phyloP scores from a whole-genome alignment of 2,797 vertebrate species.

The Helarctos malayanus region DNA sequence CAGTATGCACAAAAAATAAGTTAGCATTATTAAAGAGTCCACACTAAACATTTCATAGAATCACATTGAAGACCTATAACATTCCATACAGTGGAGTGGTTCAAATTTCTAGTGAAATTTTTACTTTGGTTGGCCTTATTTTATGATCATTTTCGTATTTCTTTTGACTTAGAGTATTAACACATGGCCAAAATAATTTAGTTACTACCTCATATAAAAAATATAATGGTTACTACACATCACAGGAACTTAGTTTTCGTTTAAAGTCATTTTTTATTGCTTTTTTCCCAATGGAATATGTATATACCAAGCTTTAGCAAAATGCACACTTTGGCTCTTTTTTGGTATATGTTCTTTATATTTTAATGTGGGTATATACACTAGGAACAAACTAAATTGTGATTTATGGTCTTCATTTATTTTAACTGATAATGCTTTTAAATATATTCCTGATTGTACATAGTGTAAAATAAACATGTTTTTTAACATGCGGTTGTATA shows the following conservation, averaged over 20 bases:
- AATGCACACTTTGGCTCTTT: slow-evolving; percentile 88
- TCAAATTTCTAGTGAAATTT: slow-evolving; percentile 84
- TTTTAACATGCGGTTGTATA: slow-evolving; percentile 90
- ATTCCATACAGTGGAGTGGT: slow-evolving; percentile 87
- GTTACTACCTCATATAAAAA: slow-evolving; percentile 93
- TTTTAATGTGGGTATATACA: slow-evolving; percentile 90
- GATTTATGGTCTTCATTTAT: slow-evolving; percentile 90
- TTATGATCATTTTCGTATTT: slow-evolving; percentile 86
- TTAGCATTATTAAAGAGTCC: slow-evolving; percentile 79
- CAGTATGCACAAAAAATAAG: slow-evolving; percentile 82
- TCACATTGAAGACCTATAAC: slow-evolving; percentile 85
- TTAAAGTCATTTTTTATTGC: slow-evolving; percentile 87
- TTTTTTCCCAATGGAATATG: slow-evolving; percentile 87
- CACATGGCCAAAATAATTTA: slow-evolving; percentile 92
- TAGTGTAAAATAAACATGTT: slow-evolving; percentile 93
- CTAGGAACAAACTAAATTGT: slow-evolving; percentile 90
- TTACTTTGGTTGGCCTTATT: slow-evolving; percentile 88
- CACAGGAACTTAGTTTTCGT: slow-evolving; percentile 88
- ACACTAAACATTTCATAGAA: slow-evolving; percentile 84
- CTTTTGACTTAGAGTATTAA: slow-evolving; percentile 88
- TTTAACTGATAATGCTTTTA: slow-evolving; percentile 90
- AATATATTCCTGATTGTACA: slow-evolving; percentile 91
- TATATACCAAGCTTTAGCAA: slow-evolving; percentile 88
- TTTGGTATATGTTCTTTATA: slow-evolving; percentile 91
- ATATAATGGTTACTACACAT: slow-evolving; percentile 88